Conservation (phyloP, 2,888 invertebrate species). For the Anorthoa munda region DNA sequence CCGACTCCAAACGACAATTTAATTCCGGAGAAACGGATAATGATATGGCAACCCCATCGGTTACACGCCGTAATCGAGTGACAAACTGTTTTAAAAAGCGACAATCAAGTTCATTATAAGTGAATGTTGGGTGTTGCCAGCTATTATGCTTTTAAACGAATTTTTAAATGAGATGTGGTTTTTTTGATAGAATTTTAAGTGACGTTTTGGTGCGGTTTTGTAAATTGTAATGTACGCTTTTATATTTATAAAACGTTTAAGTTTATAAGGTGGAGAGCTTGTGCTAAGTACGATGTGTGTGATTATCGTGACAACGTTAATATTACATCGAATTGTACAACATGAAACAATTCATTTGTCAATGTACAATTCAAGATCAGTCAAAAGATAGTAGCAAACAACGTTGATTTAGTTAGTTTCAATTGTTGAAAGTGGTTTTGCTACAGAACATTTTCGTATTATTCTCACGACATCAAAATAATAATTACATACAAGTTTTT, state of each 20-base stretch:
- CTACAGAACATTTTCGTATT: conserved; percentile 47
- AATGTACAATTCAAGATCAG: conserved; percentile 39
- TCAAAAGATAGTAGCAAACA: conserved; percentile 39
- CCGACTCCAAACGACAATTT: conserved; percentile 84
- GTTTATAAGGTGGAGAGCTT: neutral
- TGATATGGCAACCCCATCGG: conserved; percentile 84
- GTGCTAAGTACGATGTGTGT: neutral
- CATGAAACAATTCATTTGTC: conserved; percentile 40
- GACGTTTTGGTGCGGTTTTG: conserved; percentile 44
- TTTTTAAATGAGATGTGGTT: conserved; percentile 59
- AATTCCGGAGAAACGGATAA: conserved; percentile 86
- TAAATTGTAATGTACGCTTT: conserved; percentile 26
- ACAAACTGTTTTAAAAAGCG: conserved; percentile 88
- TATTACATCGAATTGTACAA: neutral
- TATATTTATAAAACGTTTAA: conserved; percentile 4
- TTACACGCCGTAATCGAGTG: conserved; percentile 88
- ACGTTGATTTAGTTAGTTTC: conserved; percentile 38
- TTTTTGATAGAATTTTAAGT: conserved; percentile 49
- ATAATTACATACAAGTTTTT: conserved; percentile 69
- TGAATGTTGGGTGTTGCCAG: conserved; percentile 68
- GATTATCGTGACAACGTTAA: neutral
- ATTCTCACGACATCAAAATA: conserved; percentile 67
- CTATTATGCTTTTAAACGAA: conserved; percentile 64
- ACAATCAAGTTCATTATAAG: conserved; percentile 76
- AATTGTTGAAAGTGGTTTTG: conserved; percentile 52